Percentiles rank a stretch among this genome's conserved stretches.
phyloP scores from a whole-genome alignment of 2,113 vertebrate species.

The Condylura cristata region DNA sequence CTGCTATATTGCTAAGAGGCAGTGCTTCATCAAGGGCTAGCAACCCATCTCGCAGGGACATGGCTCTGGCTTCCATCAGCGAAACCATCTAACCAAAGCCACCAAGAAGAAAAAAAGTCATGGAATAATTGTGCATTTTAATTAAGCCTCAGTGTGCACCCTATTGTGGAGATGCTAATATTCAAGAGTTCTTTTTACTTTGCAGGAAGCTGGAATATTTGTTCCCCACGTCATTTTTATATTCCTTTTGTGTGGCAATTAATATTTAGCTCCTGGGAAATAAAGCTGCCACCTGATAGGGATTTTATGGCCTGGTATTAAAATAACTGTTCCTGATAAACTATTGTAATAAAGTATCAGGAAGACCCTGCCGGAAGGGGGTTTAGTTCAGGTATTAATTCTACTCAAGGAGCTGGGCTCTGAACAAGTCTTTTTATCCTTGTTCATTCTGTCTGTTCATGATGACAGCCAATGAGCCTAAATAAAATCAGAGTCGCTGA shows the following conservation, averaged over 20 bases:
- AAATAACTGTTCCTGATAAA: conserved; percentile 83
- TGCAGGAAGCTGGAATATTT: conserved; percentile 83
- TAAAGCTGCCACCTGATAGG: conserved; percentile 85
- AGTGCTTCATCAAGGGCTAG: neutral
- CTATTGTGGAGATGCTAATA: conserved; percentile 61
- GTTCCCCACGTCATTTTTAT: conserved; percentile 85
- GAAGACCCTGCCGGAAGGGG: conserved; percentile 60
- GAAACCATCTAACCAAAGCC: neutral
- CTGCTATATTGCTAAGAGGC: neutral
- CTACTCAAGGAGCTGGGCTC: conserved; percentile 62
- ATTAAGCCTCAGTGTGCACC: conserved; percentile 67
- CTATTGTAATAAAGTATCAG: conserved; percentile 72
- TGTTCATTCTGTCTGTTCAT: conserved; percentile 52
- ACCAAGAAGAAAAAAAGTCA: neutral
- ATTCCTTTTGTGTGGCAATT: conserved; percentile 85
- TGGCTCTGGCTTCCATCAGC: neutral
- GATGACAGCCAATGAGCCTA: conserved; percentile 41
- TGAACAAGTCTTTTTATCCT: conserved; percentile 64
- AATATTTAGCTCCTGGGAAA: conserved; percentile 86
- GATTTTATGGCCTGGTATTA: conserved; percentile 81
- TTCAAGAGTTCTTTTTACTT: conserved; percentile 79
- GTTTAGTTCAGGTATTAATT: conserved; percentile 80
- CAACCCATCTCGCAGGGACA: neutral
- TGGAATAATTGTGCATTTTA: conserved; percentile 55
- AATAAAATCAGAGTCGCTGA: neutral